Conservation (phyloP, 1,140 invertebrate genomes). For the Ceratitis capitata region DNA sequence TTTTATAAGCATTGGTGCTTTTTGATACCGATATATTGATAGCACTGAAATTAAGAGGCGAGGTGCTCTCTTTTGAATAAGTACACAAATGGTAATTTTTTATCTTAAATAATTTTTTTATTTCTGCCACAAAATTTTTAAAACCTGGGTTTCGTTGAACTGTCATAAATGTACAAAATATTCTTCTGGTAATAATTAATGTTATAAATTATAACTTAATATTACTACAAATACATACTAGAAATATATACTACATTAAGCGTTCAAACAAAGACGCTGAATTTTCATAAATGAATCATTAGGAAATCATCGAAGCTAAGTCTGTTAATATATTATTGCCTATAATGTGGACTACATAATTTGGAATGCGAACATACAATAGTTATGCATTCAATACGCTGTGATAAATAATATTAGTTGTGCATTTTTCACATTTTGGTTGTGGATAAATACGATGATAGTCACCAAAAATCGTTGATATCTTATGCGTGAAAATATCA, state of each 20-base stretch:
- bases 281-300: not conserved
- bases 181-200: not conserved
- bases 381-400: not conserved
- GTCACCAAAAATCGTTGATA: no score
- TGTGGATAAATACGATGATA: no score
- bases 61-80: not conserved
- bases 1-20: no score
- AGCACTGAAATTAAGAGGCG: no score
- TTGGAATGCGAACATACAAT: not conserved
- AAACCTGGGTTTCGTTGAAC: not conserved
- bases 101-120: not conserved
- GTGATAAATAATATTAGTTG: not conserved
- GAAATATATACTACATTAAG: not conserved
- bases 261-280: not conserved
- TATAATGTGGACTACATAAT: not conserved
- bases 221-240: not conserved
- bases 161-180: not conserved
- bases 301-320: not conserved
- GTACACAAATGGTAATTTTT: not conserved
- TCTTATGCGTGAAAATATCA: no score
- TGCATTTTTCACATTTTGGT: not conserved
- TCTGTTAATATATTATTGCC: not conserved
- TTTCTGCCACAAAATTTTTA: not conserved
- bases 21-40: no score
- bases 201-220: not conserved